Percentiles rank a stretch among this genome's conserved stretches.
Conservation (phyloP, 2,113 vertebrate species). For the Lagopus muta region DNA sequence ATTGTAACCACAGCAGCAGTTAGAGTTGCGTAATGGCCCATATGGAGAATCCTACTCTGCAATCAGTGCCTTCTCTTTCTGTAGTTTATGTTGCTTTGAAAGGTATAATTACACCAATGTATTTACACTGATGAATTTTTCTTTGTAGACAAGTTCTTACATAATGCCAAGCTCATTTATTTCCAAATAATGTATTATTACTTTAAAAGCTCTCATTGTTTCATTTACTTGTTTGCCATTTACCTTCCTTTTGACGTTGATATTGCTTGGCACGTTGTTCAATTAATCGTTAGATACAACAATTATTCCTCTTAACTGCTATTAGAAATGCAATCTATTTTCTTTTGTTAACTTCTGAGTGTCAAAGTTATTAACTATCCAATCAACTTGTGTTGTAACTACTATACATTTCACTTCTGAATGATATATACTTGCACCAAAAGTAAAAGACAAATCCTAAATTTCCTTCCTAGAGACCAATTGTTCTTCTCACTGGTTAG, state of each 20-base stretch:
- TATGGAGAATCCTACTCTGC: fast-evolving
- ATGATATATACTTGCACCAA: not conserved
- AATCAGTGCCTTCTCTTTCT: not conserved
- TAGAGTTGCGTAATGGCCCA: fast-evolving
- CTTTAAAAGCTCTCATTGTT: slow-evolving; percentile 27
- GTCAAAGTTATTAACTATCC: slow-evolving; percentile 43
- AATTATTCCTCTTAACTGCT: slow-evolving; percentile 59
- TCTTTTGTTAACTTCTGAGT: slow-evolving; percentile 55
- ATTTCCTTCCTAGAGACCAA: not conserved
- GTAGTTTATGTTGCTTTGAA: not conserved
- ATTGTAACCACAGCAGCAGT: fast-evolving
- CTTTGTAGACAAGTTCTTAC: not conserved
- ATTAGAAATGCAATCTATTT: slow-evolving; percentile 61
- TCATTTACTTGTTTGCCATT: slow-evolving; percentile 53
- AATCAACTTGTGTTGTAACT: not conserved
- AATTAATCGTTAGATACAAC: slow-evolving; percentile 65
- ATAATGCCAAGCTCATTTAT: not conserved
- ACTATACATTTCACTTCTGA: not conserved
- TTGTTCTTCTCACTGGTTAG: not conserved
- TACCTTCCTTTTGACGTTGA: slow-evolving; percentile 48
- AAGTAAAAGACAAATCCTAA: not conserved
- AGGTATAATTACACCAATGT: not conserved
- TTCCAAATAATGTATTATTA: slow-evolving; percentile 1
- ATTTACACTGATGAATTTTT: not conserved
- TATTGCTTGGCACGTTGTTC: slow-evolving; percentile 53